Conservation (phyloP, 2,113 vertebrate genomes). For the Serinus canaria region DNA sequence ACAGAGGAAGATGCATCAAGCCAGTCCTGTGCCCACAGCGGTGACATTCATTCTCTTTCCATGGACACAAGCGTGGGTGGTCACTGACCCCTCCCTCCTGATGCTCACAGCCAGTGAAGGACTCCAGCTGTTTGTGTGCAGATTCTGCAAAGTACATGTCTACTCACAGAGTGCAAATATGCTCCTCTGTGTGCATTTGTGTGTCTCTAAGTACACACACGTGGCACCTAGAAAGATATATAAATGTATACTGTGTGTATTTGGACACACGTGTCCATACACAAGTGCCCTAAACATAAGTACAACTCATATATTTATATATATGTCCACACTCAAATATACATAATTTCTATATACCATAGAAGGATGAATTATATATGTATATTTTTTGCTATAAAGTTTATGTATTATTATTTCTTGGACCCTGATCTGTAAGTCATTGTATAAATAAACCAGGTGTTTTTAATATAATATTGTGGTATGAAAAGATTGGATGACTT, state of each 20-base stretch:
- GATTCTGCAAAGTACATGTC: background rate
- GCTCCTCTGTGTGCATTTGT: constrained; percentile 33
- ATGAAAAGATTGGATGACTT: constrained; percentile 58
- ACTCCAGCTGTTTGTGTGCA: constrained; percentile 52
- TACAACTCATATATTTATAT: constrained; percentile 70
- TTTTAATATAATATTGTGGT: constrained; percentile 75
- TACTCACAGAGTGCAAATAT: constrained; percentile 61
- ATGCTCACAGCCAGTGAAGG: constrained; percentile 57
- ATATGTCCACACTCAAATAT: constrained; percentile 39
- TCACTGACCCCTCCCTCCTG: background rate
- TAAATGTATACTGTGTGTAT: constrained; percentile 7
- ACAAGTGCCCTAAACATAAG: constrained; percentile 43
- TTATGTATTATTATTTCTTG: constrained; percentile 78
- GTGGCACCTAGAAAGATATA: constrained; percentile 40
- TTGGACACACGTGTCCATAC: background rate
- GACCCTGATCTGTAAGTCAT: constrained; percentile 78
- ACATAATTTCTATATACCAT: constrained; percentile 74
- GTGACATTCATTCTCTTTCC: constrained; percentile 75
- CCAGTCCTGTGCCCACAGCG: constrained; percentile 92
- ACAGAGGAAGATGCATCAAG: constrained; percentile 92
- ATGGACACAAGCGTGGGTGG: constrained; percentile 27
- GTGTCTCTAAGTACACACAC: constrained; percentile 45
- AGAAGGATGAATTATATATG: constrained; percentile 78
- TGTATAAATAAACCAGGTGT: constrained; percentile 82
- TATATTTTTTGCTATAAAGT: constrained; percentile 84